Evolutionary conservation across 2,113 vertebrate genomes (phyloP).

Genomic region (Chloropsis hardwickii): DNA sequence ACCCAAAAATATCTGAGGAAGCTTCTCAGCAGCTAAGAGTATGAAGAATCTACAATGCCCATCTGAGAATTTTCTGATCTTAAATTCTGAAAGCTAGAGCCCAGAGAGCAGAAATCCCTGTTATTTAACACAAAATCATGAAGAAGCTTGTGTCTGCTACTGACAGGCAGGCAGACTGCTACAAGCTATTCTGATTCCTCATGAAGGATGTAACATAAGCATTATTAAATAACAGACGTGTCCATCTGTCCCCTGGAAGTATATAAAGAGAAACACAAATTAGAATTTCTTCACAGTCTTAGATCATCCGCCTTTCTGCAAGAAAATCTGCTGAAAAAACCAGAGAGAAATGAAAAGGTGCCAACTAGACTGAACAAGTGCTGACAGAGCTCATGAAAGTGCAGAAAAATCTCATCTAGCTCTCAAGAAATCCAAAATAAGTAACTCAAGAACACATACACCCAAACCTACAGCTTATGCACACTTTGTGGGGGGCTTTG

Average conservation of each 20-base stretch:
- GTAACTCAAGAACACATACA: conserved; percentile 8
- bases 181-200: conserved; percentile 35
- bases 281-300: conserved; percentile 56
- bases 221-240: conserved; percentile 57
- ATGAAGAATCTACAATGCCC: not conserved
- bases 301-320: conserved; percentile 47
- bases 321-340: conserved; percentile 51
- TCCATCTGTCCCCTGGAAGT: conserved; percentile 61
- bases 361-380: conserved; percentile 64
- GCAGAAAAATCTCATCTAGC: conserved; percentile 46
- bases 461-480: not conserved
- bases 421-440: conserved; percentile 50
- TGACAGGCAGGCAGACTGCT: conserved; percentile 51
- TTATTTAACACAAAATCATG: conserved; percentile 14
- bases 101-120: not conserved
- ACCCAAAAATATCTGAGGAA: not conserved
- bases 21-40: not conserved
- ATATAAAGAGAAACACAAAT: conserved; percentile 53
- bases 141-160: conserved; percentile 21
- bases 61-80: not conserved
- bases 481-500: not conserved
- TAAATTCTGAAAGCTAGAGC: not conserved
- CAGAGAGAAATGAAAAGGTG: conserved; percentile 42
- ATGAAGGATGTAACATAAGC: conserved; percentile 45
- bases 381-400: conserved; percentile 64